Evolutionary conservation across 1,140 invertebrate species (phyloP).

Genomic region (Manduca sexta): DNA sequence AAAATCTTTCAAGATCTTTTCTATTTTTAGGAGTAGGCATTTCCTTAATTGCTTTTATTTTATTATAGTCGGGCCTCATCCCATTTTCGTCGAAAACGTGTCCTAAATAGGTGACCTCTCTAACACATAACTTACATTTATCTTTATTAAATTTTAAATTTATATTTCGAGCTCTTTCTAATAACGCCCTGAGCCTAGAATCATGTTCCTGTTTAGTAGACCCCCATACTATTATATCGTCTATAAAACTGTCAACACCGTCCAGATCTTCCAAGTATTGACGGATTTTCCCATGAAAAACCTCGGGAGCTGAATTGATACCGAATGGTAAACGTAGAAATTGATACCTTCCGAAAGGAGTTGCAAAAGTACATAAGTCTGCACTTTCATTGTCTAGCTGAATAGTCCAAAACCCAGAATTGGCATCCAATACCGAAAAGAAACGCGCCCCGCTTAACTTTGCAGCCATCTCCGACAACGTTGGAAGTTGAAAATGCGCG

Average conservation of each 20-base stretch:
- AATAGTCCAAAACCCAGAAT: slow-evolving; percentile 9
- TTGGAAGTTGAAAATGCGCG: slow-evolving; percentile 9
- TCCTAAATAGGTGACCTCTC: neutral
- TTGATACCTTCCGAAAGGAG: neutral
- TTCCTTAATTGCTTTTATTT: neutral
- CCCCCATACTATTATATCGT: neutral
- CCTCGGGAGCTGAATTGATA: neutral
- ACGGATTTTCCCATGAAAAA: neutral
- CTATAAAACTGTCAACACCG: neutral
- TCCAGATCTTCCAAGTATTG: neutral
- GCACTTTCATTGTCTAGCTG: slow-evolving; percentile 1
- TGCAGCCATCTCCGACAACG: slow-evolving; percentile 2
- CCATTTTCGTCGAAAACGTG: neutral
- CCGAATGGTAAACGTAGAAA: neutral
- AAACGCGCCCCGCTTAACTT: slow-evolving; percentile 1
- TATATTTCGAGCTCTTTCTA: neutral
- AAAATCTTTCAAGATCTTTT: slow-evolving; percentile 1
- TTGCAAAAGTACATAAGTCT: neutral
- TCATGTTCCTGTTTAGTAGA: neutral
- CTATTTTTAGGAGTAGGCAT: neutral
- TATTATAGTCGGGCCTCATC: neutral
- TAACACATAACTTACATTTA: neutral
- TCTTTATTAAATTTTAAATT: slow-evolving; percentile 4
- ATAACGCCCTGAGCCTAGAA: neutral
- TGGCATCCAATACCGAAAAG: slow-evolving; percentile 10